These are phyloP conservation scores for Manacus vitellinus DNA, from an alignment of 2,113 vertebrate species.

Conservation along the genomic window DNA sequence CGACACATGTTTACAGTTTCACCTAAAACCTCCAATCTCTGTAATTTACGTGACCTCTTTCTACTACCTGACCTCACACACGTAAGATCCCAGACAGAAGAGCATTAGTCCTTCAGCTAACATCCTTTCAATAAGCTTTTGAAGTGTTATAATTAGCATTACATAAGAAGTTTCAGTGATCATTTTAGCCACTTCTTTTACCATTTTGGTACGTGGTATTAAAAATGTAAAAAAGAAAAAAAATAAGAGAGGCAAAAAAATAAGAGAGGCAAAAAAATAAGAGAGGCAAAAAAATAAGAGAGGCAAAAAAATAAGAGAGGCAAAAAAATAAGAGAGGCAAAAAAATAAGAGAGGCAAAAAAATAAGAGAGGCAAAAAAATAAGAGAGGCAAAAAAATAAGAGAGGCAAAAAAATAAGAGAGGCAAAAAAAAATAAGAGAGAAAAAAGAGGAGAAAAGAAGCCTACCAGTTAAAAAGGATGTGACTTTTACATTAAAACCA, in stretches of 20 bases:
- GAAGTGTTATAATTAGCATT: not conserved
- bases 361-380: too few relatives aligned
- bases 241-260: too few relatives aligned
- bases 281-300: too few relatives aligned
- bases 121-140: not conserved
- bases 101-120: not conserved
- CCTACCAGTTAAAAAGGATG: not conserved
- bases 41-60: not conserved
- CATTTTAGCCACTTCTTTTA: not conserved
- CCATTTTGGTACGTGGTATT: not conserved
- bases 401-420: too few relatives aligned
- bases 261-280: too few relatives aligned
- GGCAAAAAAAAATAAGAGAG: too few relatives aligned
- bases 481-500: not conserved
- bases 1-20: not conserved
- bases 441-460: rapidly evolving
- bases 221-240: not conserved
- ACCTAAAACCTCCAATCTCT: not conserved
- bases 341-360: too few relatives aligned
- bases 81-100: not conserved
- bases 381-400: too few relatives aligned
- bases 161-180: not conserved
- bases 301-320: too few relatives aligned
- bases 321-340: too few relatives aligned
- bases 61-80: not conserved